Percentiles rank a stretch among this genome's conserved stretches.
These are phyloP conservation scores for Sminthurides aquaticus DNA, from an alignment of 2,888 invertebrate species.

Conservation along the genomic window DNA sequence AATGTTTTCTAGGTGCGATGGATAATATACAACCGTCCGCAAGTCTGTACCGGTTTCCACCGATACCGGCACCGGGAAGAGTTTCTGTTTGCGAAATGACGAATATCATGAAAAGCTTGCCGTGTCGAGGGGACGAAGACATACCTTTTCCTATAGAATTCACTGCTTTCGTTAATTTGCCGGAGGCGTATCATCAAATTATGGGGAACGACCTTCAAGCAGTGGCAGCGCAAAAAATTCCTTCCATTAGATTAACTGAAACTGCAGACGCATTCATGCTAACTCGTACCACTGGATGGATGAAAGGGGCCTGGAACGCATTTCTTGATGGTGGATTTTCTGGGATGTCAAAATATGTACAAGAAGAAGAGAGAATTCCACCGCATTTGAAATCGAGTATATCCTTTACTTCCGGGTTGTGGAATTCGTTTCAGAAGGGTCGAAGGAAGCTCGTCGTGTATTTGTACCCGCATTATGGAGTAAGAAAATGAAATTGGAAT, in stretches of 20 bases:
- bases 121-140: slow-evolving; percentile 3
- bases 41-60: slow-evolving; percentile 25
- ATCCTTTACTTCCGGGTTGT: background rate
- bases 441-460: slow-evolving; percentile 10
- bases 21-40: background rate
- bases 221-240: slow-evolving; percentile 27
- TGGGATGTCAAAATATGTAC: slow-evolving; percentile 3
- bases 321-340: slow-evolving; percentile 15
- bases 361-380: slow-evolving; percentile 12
- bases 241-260: slow-evolving; percentile 21
- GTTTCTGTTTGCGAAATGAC: slow-evolving; percentile 31
- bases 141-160: slow-evolving; percentile 21
- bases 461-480: slow-evolving; percentile 25
- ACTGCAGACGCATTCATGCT: slow-evolving; percentile 14
- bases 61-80: slow-evolving; percentile 23
- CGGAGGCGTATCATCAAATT: slow-evolving; percentile 22
- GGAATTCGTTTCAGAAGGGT: slow-evolving; percentile 11
- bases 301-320: slow-evolving; percentile 35
- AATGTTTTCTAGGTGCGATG: too few species aligned
- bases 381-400: background rate
- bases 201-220: slow-evolving; percentile 24
- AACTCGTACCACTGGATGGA: slow-evolving; percentile 14
- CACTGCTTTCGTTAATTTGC: slow-evolving; percentile 14
- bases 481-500: slow-evolving; percentile 20
- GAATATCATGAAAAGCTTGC: slow-evolving; percentile 29